Conservation (phyloP, 2,888 invertebrate genomes). For the Ischnus inquisitorius region DNA sequence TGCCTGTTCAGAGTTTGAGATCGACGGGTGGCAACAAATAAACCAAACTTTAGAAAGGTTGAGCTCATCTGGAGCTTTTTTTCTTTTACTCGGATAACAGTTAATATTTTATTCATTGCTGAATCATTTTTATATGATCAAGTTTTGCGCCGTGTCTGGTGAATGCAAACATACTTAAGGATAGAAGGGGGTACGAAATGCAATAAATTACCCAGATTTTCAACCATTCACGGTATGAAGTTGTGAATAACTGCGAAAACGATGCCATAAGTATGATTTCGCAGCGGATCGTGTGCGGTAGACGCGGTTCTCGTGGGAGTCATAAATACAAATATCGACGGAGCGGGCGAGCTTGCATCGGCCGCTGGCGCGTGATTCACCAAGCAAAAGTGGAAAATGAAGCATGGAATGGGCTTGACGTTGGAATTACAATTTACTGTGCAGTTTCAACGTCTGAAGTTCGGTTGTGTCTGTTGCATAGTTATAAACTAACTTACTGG, state of each 20-base stretch:
- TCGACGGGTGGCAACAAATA: not conserved
- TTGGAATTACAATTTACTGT: conserved; percentile 22
- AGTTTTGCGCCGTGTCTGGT: not conserved
- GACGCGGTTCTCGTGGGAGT: conserved; percentile 2
- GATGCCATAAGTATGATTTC: conserved; percentile 5
- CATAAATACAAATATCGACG: conserved; percentile 30
- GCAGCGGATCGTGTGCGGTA: not conserved
- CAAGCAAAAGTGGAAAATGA: conserved; percentile 13
- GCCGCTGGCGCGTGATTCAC: conserved; percentile 12
- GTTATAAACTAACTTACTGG: conserved; percentile 13
- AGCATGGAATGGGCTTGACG: not conserved
- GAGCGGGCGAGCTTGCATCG: not conserved
- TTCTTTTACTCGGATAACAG: not conserved
- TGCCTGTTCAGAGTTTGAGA: not conserved
- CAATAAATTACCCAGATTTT: conserved; percentile 4
- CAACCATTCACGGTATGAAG: not conserved
- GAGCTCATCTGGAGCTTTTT: not conserved
- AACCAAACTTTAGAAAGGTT: not conserved
- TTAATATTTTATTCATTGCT: not conserved
- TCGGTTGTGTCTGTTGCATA: conserved; percentile 1
- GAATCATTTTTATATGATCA: not conserved
- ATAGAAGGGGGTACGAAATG: not conserved
- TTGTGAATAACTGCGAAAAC: conserved; percentile 14
- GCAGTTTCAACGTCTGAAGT: not conserved
- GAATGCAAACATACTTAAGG: not conserved